phyloP scores from a whole-genome alignment of 2,888 invertebrate genomes.

The Drosophila cognata region DNA sequence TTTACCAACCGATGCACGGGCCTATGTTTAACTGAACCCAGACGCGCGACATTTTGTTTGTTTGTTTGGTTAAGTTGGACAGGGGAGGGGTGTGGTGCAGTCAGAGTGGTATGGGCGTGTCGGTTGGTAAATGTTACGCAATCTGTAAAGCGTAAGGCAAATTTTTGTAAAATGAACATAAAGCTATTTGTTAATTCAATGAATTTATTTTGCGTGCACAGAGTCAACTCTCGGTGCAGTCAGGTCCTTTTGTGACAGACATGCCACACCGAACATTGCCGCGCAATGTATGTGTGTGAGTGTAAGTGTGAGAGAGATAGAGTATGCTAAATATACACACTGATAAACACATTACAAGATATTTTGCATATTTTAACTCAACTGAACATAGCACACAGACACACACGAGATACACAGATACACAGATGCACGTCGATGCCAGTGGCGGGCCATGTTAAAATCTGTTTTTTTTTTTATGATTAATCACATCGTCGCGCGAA shows the following conservation, averaged over 20 bases:
- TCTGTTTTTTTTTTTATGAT: constrained; percentile 66
- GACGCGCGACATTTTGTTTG: constrained; percentile 16
- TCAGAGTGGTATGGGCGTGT: not conserved
- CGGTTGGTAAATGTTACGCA: constrained; percentile 40
- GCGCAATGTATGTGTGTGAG: constrained; percentile 32
- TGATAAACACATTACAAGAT: constrained; percentile 78
- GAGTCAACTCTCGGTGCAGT: constrained; percentile 6
- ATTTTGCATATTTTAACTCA: constrained; percentile 72
- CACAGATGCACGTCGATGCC: constrained; percentile 21
- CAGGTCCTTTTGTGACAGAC: constrained; percentile 22
- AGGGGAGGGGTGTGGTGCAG: not conserved
- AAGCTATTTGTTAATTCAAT: constrained; percentile 76
- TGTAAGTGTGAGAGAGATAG: not conserved
- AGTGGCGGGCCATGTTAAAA: constrained; percentile 58
- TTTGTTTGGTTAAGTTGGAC: constrained; percentile 21
- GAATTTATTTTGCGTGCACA: constrained; percentile 53
- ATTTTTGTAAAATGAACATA: constrained; percentile 58
- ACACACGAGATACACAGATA: not conserved
- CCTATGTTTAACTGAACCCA: constrained; percentile 28
- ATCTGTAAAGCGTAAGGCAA: constrained; percentile 38
- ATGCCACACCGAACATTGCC: constrained; percentile 45
- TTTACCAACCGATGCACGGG: constrained; percentile 32
- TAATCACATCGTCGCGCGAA: constrained; percentile 61
- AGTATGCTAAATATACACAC: constrained; percentile 54
- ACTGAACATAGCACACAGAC: constrained; percentile 18